A percentile compares a stretch with the other conserved stretches of the same genome.
Evolutionary conservation across 1,140 invertebrate species (phyloP).

Genomic region (Andricus grossulariae): DNA sequence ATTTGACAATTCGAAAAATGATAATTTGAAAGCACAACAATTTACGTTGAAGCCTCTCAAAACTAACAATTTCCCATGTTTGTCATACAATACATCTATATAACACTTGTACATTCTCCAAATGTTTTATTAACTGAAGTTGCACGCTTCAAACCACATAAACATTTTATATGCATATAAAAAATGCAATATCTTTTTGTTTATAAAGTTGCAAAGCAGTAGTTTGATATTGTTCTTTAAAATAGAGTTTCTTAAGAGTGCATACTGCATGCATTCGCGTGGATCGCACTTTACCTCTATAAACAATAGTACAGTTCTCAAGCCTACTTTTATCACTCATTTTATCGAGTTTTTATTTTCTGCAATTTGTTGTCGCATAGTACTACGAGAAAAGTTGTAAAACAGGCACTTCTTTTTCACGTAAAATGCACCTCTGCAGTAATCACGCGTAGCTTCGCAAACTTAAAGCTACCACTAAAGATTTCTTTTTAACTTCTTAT

Average conservation of each 20-base stretch:
- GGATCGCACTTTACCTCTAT: neutral
- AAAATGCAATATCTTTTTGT: no score
- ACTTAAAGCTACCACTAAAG: neutral
- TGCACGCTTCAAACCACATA: no score
- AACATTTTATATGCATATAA: no score
- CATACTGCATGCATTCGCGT: neutral
- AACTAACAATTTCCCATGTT: no score
- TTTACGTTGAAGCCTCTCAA: no score
- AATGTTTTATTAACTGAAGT: no score
- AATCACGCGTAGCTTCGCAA: neutral
- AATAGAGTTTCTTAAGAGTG: no score
- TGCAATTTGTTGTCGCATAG: slow-evolving; percentile 4
- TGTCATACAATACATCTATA: neutral
- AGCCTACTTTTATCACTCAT: neutral
- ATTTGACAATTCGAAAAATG: no score
- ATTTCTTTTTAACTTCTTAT: neutral
- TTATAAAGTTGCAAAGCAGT: no score
- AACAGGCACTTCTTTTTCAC: slow-evolving; percentile 5
- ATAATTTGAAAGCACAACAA: no score
- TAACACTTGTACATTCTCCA: neutral
- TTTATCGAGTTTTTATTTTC: slow-evolving; percentile 28
- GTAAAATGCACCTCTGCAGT: slow-evolving; percentile 3
- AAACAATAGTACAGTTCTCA: neutral
- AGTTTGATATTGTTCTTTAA: no score
- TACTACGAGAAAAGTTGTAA: neutral